These are phyloP conservation scores for Helicoverpa assulta DNA, from an alignment of 2,888 invertebrate genomes.

Conservation along the genomic window DNA sequence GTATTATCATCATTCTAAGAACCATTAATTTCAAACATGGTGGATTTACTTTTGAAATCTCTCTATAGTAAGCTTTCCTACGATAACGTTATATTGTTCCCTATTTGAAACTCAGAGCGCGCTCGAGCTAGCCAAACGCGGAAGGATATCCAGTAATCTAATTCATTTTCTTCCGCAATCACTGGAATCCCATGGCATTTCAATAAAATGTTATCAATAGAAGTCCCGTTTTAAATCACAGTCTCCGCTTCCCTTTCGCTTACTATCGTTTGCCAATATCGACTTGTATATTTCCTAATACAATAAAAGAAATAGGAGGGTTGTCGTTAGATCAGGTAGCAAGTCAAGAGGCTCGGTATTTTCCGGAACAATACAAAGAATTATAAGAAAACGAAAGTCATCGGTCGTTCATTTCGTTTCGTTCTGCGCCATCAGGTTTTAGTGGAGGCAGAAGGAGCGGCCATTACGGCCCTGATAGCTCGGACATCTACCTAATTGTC, in stretches of 20 bases:
- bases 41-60: not conserved
- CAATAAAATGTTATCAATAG: slow-evolving; percentile 51
- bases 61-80: not conserved
- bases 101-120: not conserved
- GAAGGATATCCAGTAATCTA: not conserved
- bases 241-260: slow-evolving; percentile 39
- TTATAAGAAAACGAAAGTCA: slow-evolving; percentile 86
- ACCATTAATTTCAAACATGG: no score
- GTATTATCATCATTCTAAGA: no score
- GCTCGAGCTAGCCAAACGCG: not conserved
- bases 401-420: slow-evolving; percentile 84
- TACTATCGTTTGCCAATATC: slow-evolving; percentile 52
- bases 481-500: slow-evolving; percentile 74
- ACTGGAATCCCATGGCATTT: slow-evolving; percentile 23
- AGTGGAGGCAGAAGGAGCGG: slow-evolving; percentile 74
- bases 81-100: not conserved
- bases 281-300: slow-evolving; percentile 59
- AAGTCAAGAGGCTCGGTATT: slow-evolving; percentile 72
- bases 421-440: slow-evolving; percentile 84
- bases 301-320: slow-evolving; percentile 70
- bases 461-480: slow-evolving; percentile 74
- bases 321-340: slow-evolving; percentile 73
- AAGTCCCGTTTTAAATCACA: slow-evolving; percentile 54
- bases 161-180: slow-evolving; percentile 34
- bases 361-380: slow-evolving; percentile 80